phyloP scores from a whole-genome alignment of 1,140 invertebrate genomes.

The Drosophila littoralis region DNA sequence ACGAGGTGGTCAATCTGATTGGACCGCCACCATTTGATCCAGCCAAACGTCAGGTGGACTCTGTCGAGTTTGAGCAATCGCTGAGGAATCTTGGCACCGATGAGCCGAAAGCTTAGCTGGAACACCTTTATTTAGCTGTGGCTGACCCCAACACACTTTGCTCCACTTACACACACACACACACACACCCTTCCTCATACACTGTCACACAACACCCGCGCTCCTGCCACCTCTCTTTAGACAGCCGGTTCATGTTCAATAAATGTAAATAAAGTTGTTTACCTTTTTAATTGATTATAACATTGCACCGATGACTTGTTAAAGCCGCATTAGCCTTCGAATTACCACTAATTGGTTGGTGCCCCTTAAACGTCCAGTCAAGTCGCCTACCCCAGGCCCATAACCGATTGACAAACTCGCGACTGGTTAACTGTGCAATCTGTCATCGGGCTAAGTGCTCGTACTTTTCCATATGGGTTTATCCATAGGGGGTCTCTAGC shows the following conservation, averaged over 20 bases:
- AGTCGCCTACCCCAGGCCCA: too few relatives aligned
- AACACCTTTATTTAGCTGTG: background rate
- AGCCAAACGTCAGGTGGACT: conserved; percentile 91
- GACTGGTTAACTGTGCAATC: background rate
- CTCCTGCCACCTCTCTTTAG: background rate
- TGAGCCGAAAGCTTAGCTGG: conserved; percentile 28
- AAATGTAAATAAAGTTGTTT: conserved; percentile 80
- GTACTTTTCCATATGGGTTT: background rate
- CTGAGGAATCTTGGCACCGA: conserved; percentile 84
- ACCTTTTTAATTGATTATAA: conserved; percentile 56
- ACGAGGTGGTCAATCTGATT: conserved; percentile 94
- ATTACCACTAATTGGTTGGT: conserved; percentile 28
- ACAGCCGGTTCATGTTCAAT: conserved; percentile 56
- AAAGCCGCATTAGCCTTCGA: conserved; percentile 22
- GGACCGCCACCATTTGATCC: conserved; percentile 94
- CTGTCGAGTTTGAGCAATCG: conserved; percentile 91
- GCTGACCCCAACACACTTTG: background rate
- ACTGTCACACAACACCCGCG: background rate
- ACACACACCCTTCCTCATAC: background rate
- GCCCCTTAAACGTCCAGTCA: background rate
- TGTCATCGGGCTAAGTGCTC: background rate
- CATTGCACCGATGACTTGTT: background rate
- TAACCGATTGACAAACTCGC: background rate
- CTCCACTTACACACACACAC: background rate
- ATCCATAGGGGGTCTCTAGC: background rate